Base-by-base conservation (phyloP, 92 coral and sea anemone species). In the Galaxea fascicularis region DNA sequence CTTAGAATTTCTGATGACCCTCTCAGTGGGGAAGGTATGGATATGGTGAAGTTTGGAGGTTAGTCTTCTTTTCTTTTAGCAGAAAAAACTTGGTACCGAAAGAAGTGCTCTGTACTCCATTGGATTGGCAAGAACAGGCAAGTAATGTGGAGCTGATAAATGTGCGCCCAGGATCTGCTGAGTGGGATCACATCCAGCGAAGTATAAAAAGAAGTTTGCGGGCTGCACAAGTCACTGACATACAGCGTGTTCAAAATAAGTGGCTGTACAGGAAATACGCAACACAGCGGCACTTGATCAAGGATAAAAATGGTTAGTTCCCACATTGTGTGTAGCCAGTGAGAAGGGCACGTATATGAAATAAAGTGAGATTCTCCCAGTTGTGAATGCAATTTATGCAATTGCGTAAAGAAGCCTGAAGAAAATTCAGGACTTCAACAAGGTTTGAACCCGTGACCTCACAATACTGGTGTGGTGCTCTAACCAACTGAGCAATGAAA, bases 221-320 rank as follows among this genome's bases (percentile, higher is more conserved):
- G 47, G 67, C 29, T 29, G 85, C 92, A 46, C 25, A 49, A 22
- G 85, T 92, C 18, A 76, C 76, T 9, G 64, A 79, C 54, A 80
- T 94, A 21, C 89, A 94, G 63, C 87, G 93, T 30, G 85, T 94
- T 6, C 90, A 92, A 70, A 94, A 92, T 77, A 85, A 85, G 74
- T 91, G 91, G 93, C 92, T 94, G 8, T 90, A 87, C 73, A 82
- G 83, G 76, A 91, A 92, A 58, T 94, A 94, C 81, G 89, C 93
- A 24, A 82, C 91, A 66, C 98, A 94, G 76, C 73, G 90, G 45
- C 86, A 79, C 46, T 76, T 94, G 45, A 71, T 91, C 54, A 83
- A 79, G 47, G 93, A 94, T 59, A 91, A 92, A 70, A 91, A 91
- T 89, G 96, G 96, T 93, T 16, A 59, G 90, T 65, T 14, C 10